phyloP scores from a whole-genome alignment of 2,888 invertebrate species.

The Lycocerus yunnanus region DNA sequence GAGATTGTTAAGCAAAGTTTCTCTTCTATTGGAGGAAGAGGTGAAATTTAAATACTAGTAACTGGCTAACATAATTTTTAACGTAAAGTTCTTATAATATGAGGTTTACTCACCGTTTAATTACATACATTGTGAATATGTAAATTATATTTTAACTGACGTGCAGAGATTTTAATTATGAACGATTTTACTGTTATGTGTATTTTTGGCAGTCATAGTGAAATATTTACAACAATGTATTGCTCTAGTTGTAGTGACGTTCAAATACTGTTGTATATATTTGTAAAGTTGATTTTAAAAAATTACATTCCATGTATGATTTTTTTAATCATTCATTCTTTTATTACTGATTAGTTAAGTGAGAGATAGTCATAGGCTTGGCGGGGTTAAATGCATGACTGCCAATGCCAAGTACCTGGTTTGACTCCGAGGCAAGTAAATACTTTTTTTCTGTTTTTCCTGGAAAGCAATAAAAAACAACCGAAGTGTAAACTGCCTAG shows the following conservation, averaged over 20 bases:
- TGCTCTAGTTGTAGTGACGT: background rate
- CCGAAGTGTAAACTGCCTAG: too few species aligned
- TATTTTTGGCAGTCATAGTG: background rate
- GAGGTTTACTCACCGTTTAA: background rate
- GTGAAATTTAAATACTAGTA: conserved; percentile 2
- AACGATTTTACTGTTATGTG: background rate
- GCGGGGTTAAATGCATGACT: too few species aligned
- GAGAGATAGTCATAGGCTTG: too few species aligned
- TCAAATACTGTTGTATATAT: background rate
- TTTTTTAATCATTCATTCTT: background rate
- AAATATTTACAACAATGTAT: background rate
- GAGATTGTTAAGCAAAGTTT: conserved; percentile 49
- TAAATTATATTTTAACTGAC: background rate
- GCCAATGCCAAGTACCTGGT: too few species aligned
- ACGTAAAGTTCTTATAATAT: background rate
- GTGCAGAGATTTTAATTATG: background rate
- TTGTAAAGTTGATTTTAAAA: background rate
- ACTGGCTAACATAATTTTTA: background rate
- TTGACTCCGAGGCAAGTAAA: too few species aligned
- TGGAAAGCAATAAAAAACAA: too few species aligned
- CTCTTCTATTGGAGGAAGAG: conserved; percentile 15
- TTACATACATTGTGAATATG: background rate
- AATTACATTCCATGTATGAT: background rate
- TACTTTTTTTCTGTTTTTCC: too few species aligned
- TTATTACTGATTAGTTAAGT: background rate